These are phyloP conservation scores for Microplitis deprimator DNA, from an alignment of 2,888 invertebrate species.

Conservation along the genomic window DNA sequence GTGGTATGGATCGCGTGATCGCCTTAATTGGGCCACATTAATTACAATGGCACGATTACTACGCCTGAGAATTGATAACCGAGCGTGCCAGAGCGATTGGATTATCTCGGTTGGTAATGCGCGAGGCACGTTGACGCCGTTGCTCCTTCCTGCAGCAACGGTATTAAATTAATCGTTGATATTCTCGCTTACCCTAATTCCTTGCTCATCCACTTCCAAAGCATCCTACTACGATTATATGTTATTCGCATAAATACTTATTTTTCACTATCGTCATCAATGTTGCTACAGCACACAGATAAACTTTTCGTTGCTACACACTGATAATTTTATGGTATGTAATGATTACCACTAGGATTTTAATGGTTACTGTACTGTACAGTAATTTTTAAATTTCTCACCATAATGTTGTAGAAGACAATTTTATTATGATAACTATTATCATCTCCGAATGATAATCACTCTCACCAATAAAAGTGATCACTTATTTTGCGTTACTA, in stretches of 20 bases:
- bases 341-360: too few species aligned
- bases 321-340: too few species aligned
- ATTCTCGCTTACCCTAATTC: slow-evolving; percentile 12
- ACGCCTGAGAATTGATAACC: slow-evolving; percentile 58
- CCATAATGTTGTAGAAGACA: too few species aligned
- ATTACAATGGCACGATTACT: slow-evolving; percentile 61
- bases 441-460: too few species aligned
- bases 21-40: slow-evolving; percentile 62
- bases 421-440: too few species aligned
- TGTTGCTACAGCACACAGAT: too few species aligned
- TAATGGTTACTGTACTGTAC: too few species aligned
- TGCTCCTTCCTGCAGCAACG: slow-evolving; percentile 12
- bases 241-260: slow-evolving; percentile 20
- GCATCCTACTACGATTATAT: slow-evolving; percentile 7
- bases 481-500: too few species aligned
- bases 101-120: slow-evolving; percentile 32
- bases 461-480: too few species aligned
- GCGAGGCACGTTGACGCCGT: slow-evolving; percentile 19
- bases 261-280: too few species aligned
- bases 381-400: too few species aligned
- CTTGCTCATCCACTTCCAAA: not conserved
- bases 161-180: slow-evolving; percentile 26
- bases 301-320: too few species aligned
- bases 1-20: slow-evolving; percentile 3
- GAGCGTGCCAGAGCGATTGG: slow-evolving; percentile 45